Conservation (phyloP, 2,888 invertebrate genomes). For the Julus scanicus region DNA sequence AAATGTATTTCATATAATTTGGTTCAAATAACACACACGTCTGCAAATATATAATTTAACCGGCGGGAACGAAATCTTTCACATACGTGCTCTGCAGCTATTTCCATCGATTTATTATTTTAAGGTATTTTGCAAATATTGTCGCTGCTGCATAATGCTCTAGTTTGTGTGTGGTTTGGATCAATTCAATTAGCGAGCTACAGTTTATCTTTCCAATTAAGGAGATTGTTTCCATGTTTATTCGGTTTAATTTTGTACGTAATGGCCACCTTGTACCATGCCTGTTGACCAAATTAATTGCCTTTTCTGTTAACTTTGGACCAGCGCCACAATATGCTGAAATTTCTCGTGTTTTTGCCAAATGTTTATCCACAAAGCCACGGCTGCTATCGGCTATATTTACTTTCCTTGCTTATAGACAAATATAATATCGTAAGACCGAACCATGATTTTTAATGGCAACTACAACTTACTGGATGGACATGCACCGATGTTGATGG, state of each 20-base stretch:
- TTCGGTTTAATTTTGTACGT: conserved; percentile 33
- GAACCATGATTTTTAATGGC: conserved; percentile 23
- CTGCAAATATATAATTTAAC: too few relatives aligned
- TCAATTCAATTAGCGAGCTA: conserved; percentile 33
- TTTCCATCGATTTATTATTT: background rate
- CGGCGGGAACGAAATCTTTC: background rate
- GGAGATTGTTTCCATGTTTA: conserved; percentile 28
- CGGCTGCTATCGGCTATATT: conserved; percentile 13
- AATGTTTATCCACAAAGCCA: background rate
- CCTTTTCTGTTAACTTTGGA: conserved; percentile 28
- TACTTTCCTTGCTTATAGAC: conserved; percentile 25
- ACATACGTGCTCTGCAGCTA: background rate
- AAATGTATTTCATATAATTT: too few relatives aligned
- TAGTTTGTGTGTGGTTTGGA: conserved; percentile 14
- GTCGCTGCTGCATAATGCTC: background rate
- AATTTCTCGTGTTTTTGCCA: conserved; percentile 9
- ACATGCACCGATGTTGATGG: conserved; percentile 33
- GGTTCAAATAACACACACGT: too few relatives aligned
- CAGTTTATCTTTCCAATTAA: conserved; percentile 23
- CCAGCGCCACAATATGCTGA: conserved; percentile 24
- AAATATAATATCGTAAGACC: conserved; percentile 2
- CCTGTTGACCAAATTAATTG: conserved; percentile 27
- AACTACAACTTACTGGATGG: conserved; percentile 21
- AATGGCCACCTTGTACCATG: conserved; percentile 33
- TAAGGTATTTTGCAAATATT: conserved; percentile 33